A percentile compares a stretch with the other conserved stretches of the same genome.
Evolutionary conservation across 2,797 vertebrate species (phyloP).

Genomic region (Ctenopoma multispine): DNA sequence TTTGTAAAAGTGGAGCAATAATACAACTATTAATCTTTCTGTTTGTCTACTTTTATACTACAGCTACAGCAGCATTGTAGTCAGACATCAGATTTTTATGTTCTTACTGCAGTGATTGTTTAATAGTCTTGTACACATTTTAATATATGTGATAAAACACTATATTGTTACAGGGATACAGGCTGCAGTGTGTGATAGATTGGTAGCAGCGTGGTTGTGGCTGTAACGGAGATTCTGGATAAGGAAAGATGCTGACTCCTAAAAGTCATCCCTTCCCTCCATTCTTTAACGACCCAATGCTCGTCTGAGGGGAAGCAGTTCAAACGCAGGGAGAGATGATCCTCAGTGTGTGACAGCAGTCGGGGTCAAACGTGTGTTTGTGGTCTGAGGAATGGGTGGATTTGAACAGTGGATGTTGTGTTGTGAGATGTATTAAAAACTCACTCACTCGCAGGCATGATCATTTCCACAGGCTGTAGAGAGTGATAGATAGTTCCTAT

Average conservation of each 20-base stretch:
- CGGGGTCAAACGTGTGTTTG: conserved; percentile 14
- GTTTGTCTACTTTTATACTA: neutral
- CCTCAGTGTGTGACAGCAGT: conserved; percentile 35
- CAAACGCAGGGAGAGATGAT: conserved; percentile 17
- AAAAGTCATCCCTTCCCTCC: neutral
- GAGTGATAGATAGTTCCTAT: conserved; percentile 77
- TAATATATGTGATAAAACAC: conserved; percentile 24
- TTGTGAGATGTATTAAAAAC: conserved; percentile 42
- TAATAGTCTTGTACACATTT: conserved; percentile 8
- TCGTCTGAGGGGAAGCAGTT: conserved; percentile 9
- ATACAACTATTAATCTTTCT: neutral
- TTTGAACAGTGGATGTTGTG: conserved; percentile 37
- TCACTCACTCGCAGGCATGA: conserved; percentile 39
- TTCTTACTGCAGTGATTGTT: conserved; percentile 22
- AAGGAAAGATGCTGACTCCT: conserved; percentile 39
- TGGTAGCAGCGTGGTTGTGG: conserved; percentile 2
- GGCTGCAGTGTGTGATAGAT: conserved; percentile 35
- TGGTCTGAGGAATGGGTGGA: conserved; percentile 15
- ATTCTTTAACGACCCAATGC: conserved; percentile 7
- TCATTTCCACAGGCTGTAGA: conserved; percentile 46
- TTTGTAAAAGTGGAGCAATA: conserved; percentile 8
- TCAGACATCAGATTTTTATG: neutral
- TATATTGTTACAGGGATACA: conserved; percentile 1
- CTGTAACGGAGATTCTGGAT: conserved; percentile 18
- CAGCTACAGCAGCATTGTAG: neutral